Conservation (phyloP, 2,797 vertebrate genomes). For the Oceanodroma leucorhoa region DNA sequence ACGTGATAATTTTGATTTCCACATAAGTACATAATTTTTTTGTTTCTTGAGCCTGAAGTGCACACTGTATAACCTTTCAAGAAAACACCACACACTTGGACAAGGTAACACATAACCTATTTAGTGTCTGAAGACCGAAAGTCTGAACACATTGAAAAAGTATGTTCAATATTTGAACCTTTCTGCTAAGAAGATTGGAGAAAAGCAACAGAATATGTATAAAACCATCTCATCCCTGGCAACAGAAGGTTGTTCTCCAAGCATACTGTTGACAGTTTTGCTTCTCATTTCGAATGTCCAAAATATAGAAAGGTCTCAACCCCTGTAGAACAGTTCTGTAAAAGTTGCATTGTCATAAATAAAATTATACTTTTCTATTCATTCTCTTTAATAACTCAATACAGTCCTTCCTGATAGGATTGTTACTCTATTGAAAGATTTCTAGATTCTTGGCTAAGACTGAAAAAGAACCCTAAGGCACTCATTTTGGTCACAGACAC, state of each 20-base stretch:
- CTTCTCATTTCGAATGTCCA: not conserved
- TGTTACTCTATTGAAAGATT: not conserved
- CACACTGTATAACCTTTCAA: not conserved
- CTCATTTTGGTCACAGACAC: not conserved
- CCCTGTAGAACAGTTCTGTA: not conserved
- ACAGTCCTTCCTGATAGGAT: not conserved
- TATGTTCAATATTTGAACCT: not conserved
- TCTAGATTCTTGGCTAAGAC: not conserved
- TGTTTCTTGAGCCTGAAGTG: not conserved
- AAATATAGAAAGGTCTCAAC: not conserved
- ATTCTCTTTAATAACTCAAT: not conserved
- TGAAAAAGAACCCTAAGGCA: not conserved
- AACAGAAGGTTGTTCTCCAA: not conserved
- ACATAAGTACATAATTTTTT: not conserved
- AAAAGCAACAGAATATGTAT: not conserved
- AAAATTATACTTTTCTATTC: not conserved
- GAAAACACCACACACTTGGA: not conserved
- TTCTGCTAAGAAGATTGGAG: not conserved
- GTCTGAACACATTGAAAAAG: not conserved
- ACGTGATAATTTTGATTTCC: not conserved
- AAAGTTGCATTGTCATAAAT: not conserved
- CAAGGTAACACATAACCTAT: not conserved
- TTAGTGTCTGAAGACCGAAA: not conserved
- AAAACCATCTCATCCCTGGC: not conserved
- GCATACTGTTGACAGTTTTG: rapidly evolving